Evolutionary conservation across 2,888 invertebrate species (phyloP).

Genomic region (Pristionchus entomophagus): DNA sequence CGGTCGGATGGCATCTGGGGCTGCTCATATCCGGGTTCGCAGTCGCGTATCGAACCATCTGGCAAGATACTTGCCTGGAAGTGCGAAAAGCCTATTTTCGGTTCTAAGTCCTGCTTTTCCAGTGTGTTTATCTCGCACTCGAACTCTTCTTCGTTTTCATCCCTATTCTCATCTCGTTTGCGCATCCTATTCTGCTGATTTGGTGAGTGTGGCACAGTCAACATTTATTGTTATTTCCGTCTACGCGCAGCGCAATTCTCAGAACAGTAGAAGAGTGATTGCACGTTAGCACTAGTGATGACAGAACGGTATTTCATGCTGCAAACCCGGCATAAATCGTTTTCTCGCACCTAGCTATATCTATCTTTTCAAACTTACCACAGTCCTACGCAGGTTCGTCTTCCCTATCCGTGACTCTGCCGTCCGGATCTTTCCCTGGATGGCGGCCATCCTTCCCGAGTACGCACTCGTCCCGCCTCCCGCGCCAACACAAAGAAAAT

Average conservation of each 20-base stretch:
- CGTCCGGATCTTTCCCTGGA: constrained; percentile 57
- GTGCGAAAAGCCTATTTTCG: constrained; percentile 38
- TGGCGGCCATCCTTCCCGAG: constrained; percentile 57
- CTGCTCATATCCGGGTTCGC: constrained; percentile 58
- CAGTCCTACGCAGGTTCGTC: constrained; percentile 63
- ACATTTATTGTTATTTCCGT: too few species aligned
- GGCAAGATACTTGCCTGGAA: constrained; percentile 56
- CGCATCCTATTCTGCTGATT: constrained; percentile 58
- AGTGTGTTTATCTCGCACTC: constrained; percentile 43
- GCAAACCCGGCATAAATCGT: too few species aligned
- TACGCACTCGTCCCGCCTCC: constrained; percentile 62
- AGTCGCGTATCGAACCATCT: constrained; percentile 55
- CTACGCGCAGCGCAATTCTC: not conserved
- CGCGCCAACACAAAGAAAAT: not conserved
- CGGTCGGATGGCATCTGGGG: constrained; percentile 55
- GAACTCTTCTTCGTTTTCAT: constrained; percentile 57
- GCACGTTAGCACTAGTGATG: too few species aligned
- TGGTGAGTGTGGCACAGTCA: constrained; percentile 57
- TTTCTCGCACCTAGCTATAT: too few species aligned
- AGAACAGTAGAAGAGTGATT: not conserved
- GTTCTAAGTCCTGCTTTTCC: not conserved
- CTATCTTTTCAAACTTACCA: too few species aligned
- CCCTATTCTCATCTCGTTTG: constrained; percentile 58
- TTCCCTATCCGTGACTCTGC: constrained; percentile 61
- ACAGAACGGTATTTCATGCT: too few species aligned